phyloP scores from a whole-genome alignment of 2,797 vertebrate species.

The Alca torda region DNA sequence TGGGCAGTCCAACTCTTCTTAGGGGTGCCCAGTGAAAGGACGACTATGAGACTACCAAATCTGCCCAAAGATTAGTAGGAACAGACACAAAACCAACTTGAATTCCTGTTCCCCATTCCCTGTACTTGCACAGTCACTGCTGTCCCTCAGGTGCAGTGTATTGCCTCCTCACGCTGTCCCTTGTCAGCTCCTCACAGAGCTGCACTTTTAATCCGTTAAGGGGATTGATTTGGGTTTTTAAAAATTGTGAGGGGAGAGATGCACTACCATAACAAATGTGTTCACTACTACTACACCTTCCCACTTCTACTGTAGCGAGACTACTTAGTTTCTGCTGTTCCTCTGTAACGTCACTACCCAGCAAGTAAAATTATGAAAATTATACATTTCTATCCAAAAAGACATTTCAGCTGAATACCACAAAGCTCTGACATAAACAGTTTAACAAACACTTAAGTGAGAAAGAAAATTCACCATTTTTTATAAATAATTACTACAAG shows the following conservation, averaged over 20 bases:
- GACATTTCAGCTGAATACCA: not conserved
- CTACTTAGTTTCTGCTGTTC: not conserved
- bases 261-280: not conserved
- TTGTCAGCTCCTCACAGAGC: not conserved
- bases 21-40: not conserved
- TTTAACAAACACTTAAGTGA: not conserved
- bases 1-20: not conserved
- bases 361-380: not conserved
- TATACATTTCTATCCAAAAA: not conserved
- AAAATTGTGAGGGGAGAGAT: not conserved
- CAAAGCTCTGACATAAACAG: not conserved
- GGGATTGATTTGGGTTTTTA: not conserved
- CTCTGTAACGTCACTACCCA: rapidly evolving
- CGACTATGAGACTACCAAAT: not conserved
- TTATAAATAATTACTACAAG: not conserved
- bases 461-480: not conserved
- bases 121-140: not conserved
- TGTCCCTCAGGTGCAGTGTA: not conserved
- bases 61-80: not conserved
- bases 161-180: not conserved
- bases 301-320: not conserved
- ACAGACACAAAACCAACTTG: not conserved
- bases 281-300: not conserved
- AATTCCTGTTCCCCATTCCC: not conserved
- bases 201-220: not conserved